Evolutionary conservation across 2,888 invertebrate species (phyloP).

Genomic region (Cephus spinipes): DNA sequence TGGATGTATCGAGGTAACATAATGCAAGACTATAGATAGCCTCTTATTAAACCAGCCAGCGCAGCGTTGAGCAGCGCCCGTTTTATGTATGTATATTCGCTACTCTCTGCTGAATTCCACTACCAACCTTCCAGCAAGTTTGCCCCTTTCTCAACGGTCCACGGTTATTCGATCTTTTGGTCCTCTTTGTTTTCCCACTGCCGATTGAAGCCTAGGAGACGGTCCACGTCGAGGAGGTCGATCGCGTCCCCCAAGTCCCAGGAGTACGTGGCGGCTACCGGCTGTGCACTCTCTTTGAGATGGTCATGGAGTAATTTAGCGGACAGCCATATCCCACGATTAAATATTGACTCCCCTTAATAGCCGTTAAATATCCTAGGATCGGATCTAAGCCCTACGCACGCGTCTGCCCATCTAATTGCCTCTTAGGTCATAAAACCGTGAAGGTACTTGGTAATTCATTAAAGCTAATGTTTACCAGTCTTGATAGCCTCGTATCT

Average conservation of each 20-base stretch:
- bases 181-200: background rate
- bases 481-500: background rate
- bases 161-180: background rate
- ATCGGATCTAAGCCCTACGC: background rate
- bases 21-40: slow-evolving; percentile 69
- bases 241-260: background rate
- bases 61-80: slow-evolving; percentile 49
- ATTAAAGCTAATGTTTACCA: background rate
- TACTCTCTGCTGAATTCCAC: background rate
- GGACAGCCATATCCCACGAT: background rate
- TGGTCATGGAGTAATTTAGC: background rate
- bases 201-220: background rate
- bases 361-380: slow-evolving; percentile 1
- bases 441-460: background rate
- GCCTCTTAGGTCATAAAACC: background rate
- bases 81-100: slow-evolving; percentile 27
- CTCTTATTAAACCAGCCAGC: slow-evolving; percentile 67
- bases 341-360: slow-evolving; percentile 2
- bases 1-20: slow-evolving; percentile 67
- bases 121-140: background rate
- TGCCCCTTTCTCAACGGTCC: background rate
- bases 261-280: background rate
- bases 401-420: background rate
- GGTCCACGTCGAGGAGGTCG: background rate
- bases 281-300: background rate